Base-by-base conservation (phyloP, 2,888 invertebrate genomes). In the Philereme transversata region DNA sequence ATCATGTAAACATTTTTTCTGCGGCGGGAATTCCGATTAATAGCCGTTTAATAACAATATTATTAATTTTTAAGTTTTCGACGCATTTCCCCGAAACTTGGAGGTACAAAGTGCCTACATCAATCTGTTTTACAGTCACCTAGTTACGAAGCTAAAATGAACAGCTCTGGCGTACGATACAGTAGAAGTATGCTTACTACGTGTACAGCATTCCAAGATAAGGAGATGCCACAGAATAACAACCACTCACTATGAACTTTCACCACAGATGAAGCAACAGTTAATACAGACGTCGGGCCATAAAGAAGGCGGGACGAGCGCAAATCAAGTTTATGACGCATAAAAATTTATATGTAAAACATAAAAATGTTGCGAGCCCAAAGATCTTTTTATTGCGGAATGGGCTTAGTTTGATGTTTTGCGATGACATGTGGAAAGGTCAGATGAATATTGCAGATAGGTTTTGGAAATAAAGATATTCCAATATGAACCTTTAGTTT, bases 261-360 rank as follows among this genome's bases (percentile, higher is more conserved):
- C 4, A 22, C 33, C 49, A 59, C 44, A 59, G 59, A 45, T 49
- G n/a, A 36, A 3, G 0, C 6, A 44, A 33, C 35, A 53, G 48
- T 44, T 7, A 33, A 38, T 58, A 48, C 48, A 11, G 8, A 46
- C 7, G n/a, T 50, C 7, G 51, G 57, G 69, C 72, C 55, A 72
- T 51, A 57, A 69, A 74, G 58, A 41, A n/a, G 58, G 66, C 67
- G 70, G 51, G 54, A 57, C 61, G 54, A 40, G 60, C 55, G 62
- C 66, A 69, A 70, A 66, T 68, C 70, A 66, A 62, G 63, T 67
- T 73, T 59, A 60, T 70, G 62, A 65, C 65, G 44, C 61, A 68
- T 70, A 70, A 68, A 70, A 68, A 65, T 60, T 65, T 63, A 68
- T 70, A 70, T 59, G 63, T 59, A 46, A 43, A 59, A 57, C 59